phyloP scores from a whole-genome alignment of 2,888 invertebrate species.

The Anthrax anthrax region DNA sequence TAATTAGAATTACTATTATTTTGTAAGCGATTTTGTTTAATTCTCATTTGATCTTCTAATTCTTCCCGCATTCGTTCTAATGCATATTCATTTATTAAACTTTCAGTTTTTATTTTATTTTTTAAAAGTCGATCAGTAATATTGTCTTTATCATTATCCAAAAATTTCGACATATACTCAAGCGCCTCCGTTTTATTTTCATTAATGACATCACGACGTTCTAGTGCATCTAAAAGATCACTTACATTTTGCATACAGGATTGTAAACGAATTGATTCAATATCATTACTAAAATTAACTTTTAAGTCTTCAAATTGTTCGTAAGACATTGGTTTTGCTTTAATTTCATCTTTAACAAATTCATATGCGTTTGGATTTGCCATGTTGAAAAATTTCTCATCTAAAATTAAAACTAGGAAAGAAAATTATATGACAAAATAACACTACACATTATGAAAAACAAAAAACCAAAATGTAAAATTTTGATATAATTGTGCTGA shows the following conservation, averaged over 20 bases:
- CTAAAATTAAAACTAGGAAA: too few species aligned
- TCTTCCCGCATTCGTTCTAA: background rate
- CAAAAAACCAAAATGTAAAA: too few species aligned
- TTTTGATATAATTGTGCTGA: too few species aligned
- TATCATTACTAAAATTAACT: constrained; percentile 15
- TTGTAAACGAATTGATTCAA: constrained; percentile 19
- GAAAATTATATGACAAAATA: too few species aligned
- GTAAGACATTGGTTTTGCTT: constrained; percentile 5
- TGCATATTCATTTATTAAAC: background rate
- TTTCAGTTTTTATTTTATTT: background rate
- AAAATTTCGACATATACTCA: constrained; percentile 12
- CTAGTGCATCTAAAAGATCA: constrained; percentile 24
- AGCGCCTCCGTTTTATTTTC: constrained; percentile 21
- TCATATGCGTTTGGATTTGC: too few species aligned
- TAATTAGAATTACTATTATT: too few species aligned
- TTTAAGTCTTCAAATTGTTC: constrained; percentile 19
- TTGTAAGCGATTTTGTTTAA: background rate
- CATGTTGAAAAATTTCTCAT: too few species aligned
- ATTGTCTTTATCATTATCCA: constrained; percentile 10
- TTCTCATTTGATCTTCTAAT: background rate
- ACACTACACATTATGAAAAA: too few species aligned
- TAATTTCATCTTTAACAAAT: constrained; percentile 1
- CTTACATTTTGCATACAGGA: constrained; percentile 17
- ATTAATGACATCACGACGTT: constrained; percentile 20
- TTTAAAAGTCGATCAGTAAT: constrained; percentile 14